Conservation (phyloP, 2,113 vertebrate genomes). For the Heloderma charlesbogerti region DNA sequence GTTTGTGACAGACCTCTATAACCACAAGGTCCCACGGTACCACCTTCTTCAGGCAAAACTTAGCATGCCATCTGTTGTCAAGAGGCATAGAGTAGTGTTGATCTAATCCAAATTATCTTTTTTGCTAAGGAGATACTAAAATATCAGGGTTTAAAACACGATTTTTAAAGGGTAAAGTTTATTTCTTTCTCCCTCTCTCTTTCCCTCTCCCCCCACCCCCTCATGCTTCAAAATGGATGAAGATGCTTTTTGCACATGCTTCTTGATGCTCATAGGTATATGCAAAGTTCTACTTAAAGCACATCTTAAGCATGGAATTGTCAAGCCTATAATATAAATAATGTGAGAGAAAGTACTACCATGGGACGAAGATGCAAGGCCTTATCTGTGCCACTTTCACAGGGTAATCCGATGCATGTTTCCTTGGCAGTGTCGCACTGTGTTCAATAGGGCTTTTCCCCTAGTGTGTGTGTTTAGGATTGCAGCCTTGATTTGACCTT, state of each 20-base stretch:
- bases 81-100: background rate
- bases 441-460: background rate
- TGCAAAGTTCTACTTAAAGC: background rate
- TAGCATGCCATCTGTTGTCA: background rate
- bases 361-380: background rate
- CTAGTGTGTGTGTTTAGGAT: background rate
- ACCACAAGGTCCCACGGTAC: background rate
- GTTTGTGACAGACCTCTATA: background rate
- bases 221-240: conserved; percentile 34
- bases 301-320: background rate
- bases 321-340: background rate
- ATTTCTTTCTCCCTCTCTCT: background rate
- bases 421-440: background rate
- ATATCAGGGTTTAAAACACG: background rate
- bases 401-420: background rate
- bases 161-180: background rate
- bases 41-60: background rate
- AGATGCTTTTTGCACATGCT: conserved; percentile 9
- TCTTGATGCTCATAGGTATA: conserved; percentile 27
- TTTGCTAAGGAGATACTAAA: background rate
- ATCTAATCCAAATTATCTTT: background rate
- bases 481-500: background rate
- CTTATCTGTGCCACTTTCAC: background rate
- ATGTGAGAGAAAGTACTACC: background rate
- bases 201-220: background rate